phyloP scores from a whole-genome alignment of 2,888 invertebrate species.

The Muscina levida region DNA sequence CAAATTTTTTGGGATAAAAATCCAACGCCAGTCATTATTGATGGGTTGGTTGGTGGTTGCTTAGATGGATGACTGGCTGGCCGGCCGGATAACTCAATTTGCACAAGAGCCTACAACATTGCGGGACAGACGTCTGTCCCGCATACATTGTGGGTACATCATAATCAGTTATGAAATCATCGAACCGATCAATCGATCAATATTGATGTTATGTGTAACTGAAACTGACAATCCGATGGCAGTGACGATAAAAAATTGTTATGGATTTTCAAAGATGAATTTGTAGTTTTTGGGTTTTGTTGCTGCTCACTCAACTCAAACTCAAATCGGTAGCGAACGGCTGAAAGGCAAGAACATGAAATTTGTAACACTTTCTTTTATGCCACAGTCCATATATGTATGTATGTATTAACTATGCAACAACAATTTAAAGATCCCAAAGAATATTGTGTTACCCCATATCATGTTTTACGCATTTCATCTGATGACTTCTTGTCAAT shows the following conservation, averaged over 20 bases:
- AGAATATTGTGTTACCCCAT: no score
- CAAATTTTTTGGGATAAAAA: slow-evolving; percentile 37
- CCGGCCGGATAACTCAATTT: slow-evolving; percentile 60
- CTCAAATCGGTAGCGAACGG: not conserved
- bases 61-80: no score
- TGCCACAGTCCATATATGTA: no score
- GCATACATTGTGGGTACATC: no score
- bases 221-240: slow-evolving; percentile 62
- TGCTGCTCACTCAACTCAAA: no score
- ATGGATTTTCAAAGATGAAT: slow-evolving; percentile 25
- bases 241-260: slow-evolving; percentile 52
- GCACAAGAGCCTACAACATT: slow-evolving; percentile 39
- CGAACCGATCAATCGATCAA: not conserved
- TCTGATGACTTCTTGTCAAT: slow-evolving; percentile 35
- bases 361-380: not conserved
- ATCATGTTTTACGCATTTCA: not conserved
- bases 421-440: no score
- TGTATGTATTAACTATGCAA: no score
- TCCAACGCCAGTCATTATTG: slow-evolving; percentile 55
- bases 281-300: slow-evolving; percentile 29
- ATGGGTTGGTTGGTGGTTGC: no score
- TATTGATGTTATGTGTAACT: slow-evolving; percentile 58
- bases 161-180: slow-evolving; percentile 24
- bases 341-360: not conserved
- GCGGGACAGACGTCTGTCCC: not conserved